Evolutionary conservation across 2,797 vertebrate species (phyloP).

Genomic region (Mormyrops boulengeri): DNA sequence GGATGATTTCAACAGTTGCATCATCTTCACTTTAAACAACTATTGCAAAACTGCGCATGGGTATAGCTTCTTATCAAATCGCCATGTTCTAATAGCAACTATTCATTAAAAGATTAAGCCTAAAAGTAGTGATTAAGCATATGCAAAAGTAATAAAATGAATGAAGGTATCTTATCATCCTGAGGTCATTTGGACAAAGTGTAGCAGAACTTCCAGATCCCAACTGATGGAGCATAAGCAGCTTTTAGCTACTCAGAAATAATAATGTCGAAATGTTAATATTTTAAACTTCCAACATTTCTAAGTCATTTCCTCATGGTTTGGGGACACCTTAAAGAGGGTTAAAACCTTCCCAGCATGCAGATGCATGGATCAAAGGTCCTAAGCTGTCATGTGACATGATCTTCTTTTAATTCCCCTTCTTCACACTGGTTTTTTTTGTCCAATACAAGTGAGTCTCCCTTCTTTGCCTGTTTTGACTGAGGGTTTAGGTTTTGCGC

Average conservation of each 20-base stretch:
- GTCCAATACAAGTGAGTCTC: background rate
- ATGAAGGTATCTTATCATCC: background rate
- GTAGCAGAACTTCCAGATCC: background rate
- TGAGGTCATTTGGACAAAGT: background rate
- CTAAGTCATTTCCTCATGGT: background rate
- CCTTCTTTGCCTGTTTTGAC: background rate
- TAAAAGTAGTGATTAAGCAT: background rate
- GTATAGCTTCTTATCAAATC: background rate
- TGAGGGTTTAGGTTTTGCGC: background rate
- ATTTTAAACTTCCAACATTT: background rate
- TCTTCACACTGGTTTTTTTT: background rate
- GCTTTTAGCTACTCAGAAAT: background rate
- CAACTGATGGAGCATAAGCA: background rate
- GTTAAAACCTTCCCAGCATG: background rate
- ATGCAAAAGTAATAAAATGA: background rate
- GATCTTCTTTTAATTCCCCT: background rate
- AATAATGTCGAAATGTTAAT: background rate
- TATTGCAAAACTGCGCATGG: background rate
- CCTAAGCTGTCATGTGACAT: background rate
- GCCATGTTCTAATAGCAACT: background rate
- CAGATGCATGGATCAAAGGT: background rate
- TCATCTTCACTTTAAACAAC: background rate
- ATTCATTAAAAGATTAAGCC: background rate
- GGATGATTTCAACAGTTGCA: background rate
- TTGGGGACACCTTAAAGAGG: background rate